Conservation (phyloP, 2,797 vertebrate genomes). For the Scleropages formosus region DNA sequence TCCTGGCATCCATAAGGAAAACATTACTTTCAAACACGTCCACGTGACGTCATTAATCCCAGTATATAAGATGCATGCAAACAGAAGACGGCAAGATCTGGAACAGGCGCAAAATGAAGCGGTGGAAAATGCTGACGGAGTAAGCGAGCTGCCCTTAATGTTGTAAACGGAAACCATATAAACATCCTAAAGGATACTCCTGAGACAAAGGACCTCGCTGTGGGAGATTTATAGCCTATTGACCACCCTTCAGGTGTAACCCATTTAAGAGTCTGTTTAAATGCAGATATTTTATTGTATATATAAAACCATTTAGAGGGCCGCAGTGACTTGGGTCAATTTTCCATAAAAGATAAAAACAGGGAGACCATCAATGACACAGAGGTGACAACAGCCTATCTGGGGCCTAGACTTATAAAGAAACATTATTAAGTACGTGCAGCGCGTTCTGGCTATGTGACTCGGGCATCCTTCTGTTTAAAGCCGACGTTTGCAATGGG, state of each 20-base stretch:
- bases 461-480: conserved; percentile 33
- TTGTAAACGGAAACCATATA: conserved; percentile 22
- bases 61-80: background rate
- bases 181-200: conserved; percentile 23
- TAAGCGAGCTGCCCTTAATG: background rate
- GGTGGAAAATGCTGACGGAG: background rate
- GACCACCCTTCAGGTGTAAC: conserved; percentile 37
- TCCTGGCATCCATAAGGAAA: conserved; percentile 13
- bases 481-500: conserved; percentile 21
- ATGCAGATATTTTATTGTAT: conserved; percentile 42
- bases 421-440: conserved; percentile 35
- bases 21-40: conserved; percentile 1
- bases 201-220: conserved; percentile 18
- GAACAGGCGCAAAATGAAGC: background rate
- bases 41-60: conserved; percentile 20
- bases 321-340: conserved; percentile 35
- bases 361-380: conserved; percentile 34
- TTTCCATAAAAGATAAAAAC: conserved; percentile 36
- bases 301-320: conserved; percentile 36
- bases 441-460: conserved; percentile 10
- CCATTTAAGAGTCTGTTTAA: conserved; percentile 36
- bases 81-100: background rate
- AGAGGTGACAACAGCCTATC: conserved; percentile 9
- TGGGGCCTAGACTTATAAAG: conserved; percentile 34
- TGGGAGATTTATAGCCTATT: conserved; percentile 29